Evolutionary conservation across 2,113 vertebrate genomes (phyloP).

Genomic region (Pseudorasbora parva): DNA sequence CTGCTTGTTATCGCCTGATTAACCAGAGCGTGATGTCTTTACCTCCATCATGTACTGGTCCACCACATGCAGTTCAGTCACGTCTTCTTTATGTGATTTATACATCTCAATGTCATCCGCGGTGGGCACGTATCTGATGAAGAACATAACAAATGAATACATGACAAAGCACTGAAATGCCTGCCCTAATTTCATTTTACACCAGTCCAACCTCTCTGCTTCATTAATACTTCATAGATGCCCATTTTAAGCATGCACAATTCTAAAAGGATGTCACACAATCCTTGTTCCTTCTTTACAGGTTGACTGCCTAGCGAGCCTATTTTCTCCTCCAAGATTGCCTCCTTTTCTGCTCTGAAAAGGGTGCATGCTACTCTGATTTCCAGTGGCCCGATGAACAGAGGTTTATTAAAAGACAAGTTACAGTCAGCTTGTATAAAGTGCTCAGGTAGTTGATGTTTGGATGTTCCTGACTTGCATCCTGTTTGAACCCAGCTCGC

Average conservation of each 20-base stretch:
- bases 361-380: slow-evolving; percentile 43
- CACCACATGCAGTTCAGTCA: slow-evolving; percentile 83
- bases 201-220: neutral
- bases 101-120: slow-evolving; percentile 83
- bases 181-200: neutral
- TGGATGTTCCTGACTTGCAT: slow-evolving; percentile 48
- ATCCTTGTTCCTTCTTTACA: slow-evolving; percentile 4
- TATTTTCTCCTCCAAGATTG: slow-evolving; percentile 8
- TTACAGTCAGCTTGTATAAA: slow-evolving; percentile 53
- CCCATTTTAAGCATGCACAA: neutral
- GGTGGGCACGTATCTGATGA: slow-evolving; percentile 83
- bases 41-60: slow-evolving; percentile 91
- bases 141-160: slow-evolving; percentile 36
- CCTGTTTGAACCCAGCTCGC: slow-evolving; percentile 57
- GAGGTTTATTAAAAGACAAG: slow-evolving; percentile 65
- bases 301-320: neutral
- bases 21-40: slow-evolving; percentile 37
- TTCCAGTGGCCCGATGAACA: slow-evolving; percentile 53
- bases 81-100: slow-evolving; percentile 76
- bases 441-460: slow-evolving; percentile 36
- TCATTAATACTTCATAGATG: slow-evolving; percentile 27
- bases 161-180: slow-evolving; percentile 21
- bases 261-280: slow-evolving; percentile 7
- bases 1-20: neutral
- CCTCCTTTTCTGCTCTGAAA: neutral